These are phyloP conservation scores for Cynodonichthys magdalenae DNA, from an alignment of 2,797 vertebrate species.

Conservation along the genomic window DNA sequence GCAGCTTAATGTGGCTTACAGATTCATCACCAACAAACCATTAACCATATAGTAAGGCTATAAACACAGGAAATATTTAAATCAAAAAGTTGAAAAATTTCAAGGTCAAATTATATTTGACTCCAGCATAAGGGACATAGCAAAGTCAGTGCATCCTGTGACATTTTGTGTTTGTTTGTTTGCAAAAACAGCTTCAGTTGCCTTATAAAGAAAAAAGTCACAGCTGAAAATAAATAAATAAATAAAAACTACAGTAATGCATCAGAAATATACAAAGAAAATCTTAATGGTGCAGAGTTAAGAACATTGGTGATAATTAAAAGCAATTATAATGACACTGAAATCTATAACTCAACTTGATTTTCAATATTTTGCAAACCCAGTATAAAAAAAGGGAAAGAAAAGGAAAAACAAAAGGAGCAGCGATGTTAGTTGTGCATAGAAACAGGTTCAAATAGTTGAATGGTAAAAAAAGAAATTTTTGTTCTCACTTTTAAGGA, in stretches of 20 bases:
- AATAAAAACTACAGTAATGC: conserved; percentile 33
- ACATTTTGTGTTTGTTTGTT: neutral
- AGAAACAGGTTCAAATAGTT: conserved; percentile 6
- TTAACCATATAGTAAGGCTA: conserved; percentile 20
- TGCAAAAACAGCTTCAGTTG: conserved; percentile 15
- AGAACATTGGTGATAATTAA: conserved; percentile 10
- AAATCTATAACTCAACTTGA: conserved; percentile 3
- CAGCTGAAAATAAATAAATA: conserved; percentile 8
- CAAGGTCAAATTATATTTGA: conserved; percentile 5
- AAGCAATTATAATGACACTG: conserved; percentile 9
- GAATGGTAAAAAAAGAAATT: neutral
- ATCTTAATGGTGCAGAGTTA: too few relatives aligned
- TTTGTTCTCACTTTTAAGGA: neutral
- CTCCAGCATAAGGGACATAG: conserved; percentile 26
- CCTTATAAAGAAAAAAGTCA: conserved; percentile 15
- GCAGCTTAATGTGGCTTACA: neutral
- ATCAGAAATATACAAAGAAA: too few relatives aligned
- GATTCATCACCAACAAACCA: conserved; percentile 18
- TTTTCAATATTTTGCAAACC: conserved; percentile 4
- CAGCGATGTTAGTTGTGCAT: conserved; percentile 2
- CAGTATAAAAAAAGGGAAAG: conserved; percentile 24
- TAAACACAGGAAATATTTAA: neutral
- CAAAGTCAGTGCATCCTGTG: conserved; percentile 15
- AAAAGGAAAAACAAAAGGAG: neutral
- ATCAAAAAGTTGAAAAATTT: neutral